phyloP scores from a whole-genome alignment of 2,113 vertebrate species.

The Puntigrus tetrazona region DNA sequence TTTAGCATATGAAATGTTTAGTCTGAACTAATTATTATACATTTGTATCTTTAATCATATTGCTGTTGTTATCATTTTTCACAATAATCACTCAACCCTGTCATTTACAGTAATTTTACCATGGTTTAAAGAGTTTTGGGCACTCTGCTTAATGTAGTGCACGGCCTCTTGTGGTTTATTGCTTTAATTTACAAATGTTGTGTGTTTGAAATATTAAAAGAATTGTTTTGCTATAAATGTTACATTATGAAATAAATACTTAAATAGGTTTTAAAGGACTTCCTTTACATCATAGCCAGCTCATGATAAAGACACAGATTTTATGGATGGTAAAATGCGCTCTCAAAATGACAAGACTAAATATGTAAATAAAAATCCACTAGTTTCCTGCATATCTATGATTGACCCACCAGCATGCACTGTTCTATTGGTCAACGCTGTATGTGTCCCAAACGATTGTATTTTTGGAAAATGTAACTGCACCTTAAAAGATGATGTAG shows the following conservation, averaged over 20 bases:
- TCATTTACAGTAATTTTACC: not conserved
- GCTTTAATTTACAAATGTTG: not conserved
- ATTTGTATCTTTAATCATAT: not conserved
- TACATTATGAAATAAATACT: not conserved
- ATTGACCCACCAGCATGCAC: not conserved
- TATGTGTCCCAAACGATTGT: not conserved
- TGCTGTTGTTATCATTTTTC: not conserved
- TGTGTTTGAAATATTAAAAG: not conserved
- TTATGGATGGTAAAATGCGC: not conserved
- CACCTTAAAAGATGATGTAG: not conserved
- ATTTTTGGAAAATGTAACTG: not conserved
- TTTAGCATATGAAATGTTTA: not conserved
- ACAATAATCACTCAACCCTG: not conserved
- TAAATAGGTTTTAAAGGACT: not conserved
- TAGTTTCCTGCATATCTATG: not conserved
- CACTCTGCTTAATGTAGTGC: not conserved
- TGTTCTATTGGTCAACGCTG: not conserved
- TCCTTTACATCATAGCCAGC: not conserved
- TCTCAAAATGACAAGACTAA: not conserved
- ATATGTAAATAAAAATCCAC: not conserved
- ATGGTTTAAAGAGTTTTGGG: not conserved
- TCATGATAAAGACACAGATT: not conserved
- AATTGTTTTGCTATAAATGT: not conserved
- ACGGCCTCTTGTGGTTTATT: not conserved
- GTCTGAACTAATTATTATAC: not conserved